Percentiles rank a stretch among this genome's conserved stretches.
Evolutionary conservation across 2,113 vertebrate species (phyloP).

Genomic region (Gambusia affinis): DNA sequence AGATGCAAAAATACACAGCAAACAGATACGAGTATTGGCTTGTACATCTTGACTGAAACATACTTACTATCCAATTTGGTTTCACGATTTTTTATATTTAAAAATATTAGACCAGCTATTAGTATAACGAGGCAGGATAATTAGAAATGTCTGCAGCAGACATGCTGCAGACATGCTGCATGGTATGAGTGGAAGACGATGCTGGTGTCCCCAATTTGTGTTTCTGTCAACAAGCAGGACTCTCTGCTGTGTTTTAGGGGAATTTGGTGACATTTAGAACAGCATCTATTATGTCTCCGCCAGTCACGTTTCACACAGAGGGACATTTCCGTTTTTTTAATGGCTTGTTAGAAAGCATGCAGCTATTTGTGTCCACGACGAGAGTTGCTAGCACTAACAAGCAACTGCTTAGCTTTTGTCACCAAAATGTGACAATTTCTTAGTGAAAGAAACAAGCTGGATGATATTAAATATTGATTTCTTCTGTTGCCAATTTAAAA

Average conservation of each 20-base stretch:
- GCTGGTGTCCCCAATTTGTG: background rate
- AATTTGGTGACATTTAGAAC: conserved; percentile 31
- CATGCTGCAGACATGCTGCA: background rate
- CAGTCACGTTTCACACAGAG: conserved; percentile 13
- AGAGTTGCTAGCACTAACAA: conserved; percentile 41
- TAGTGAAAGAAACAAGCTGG: conserved; percentile 19
- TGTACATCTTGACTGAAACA: background rate
- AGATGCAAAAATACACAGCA: background rate
- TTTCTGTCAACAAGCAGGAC: conserved; percentile 14
- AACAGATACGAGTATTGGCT: background rate
- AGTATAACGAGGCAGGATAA: background rate
- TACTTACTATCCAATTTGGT: background rate
- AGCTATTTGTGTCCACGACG: conserved; percentile 6
- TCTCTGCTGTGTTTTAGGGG: conserved; percentile 8
- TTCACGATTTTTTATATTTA: background rate
- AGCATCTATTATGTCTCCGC: conserved; percentile 15
- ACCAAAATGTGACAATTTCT: conserved; percentile 31
- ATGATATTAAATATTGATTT: conserved; percentile 15
- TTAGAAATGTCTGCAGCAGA: conserved; percentile 13
- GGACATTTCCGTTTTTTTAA: conserved; percentile 42
- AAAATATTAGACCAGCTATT: background rate
- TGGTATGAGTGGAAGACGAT: background rate
- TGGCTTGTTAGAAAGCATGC: conserved; percentile 50
- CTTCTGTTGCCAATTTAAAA: conserved; percentile 2
- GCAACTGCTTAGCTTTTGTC: conserved; percentile 27